Evolutionary conservation across 2,888 invertebrate species (phyloP), one percentile per base, ranked within the genome.

Genomic region (Steinernema scapterisci): DNA sequence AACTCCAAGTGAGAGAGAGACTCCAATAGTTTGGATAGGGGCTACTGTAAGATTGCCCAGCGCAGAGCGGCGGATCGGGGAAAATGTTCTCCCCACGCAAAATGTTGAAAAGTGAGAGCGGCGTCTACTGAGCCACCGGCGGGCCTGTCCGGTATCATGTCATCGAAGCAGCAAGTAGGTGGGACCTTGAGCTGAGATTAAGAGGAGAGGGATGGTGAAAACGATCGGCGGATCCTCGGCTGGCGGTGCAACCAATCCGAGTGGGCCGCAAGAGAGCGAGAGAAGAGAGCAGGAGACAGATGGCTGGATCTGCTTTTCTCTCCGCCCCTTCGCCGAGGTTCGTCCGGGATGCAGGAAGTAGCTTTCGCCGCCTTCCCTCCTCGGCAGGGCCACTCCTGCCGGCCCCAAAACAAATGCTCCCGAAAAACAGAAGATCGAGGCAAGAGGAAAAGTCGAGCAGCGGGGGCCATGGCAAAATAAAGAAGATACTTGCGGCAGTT

Each of bases 61-160:
- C 38, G 38, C 38, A 38, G 54, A 54, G 54, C 21, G 54, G 25
- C 1, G 23, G 19, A n/a, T 25, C 25, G 54, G 21, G 9, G 31
- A 31, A 31, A 25, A 25, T 27, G 25, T 38, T 63, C 27, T 16
- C 27, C 63, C 31, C 25, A 48, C 48, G 48, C 48, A 16, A 48
- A 13, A 48, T 48, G 19, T 27, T 25, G 63, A 63, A 25, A 27
- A 63, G 63, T 23, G 54, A 54, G 23, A 48, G 54, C 21, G 54
- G 54, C 21, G 38, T 11, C 25, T 16, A 31, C 16, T 31, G 31
- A 19, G 63, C 5, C 38, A 16, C 31, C 31, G 63, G 16, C 63
- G 63, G 54, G 54, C 25, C 63, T 63, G 31, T 63, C 63, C 63
- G n/a, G 63, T 63, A 63, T 63, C 63, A 63, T 63, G 63, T 63